Conservation (phyloP, 1,140 invertebrate species). For the Magallana angulata region DNA sequence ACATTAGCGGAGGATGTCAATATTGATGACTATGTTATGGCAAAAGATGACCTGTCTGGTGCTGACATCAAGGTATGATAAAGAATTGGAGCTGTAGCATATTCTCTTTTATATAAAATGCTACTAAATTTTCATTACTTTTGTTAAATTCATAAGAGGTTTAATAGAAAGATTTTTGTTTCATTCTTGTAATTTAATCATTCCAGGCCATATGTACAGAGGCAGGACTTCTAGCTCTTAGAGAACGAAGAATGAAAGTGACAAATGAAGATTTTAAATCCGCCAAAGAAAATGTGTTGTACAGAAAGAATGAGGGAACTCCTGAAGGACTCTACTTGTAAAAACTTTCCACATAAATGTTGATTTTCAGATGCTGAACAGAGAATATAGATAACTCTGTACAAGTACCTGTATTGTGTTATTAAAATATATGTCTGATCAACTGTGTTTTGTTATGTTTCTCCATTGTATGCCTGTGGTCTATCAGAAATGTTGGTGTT, state of each 20-base stretch:
- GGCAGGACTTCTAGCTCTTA: slow-evolving; percentile 97
- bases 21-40: slow-evolving; percentile 98
- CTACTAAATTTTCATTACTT: no score
- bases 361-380: background rate
- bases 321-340: slow-evolving; percentile 99
- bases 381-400: background rate
- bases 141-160: no score
- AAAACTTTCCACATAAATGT: background rate
- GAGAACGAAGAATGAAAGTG: slow-evolving; percentile 99
- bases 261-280: slow-evolving; percentile 99
- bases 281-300: slow-evolving; percentile 99
- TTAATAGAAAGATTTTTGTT: background rate
- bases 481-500: no score
- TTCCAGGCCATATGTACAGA: slow-evolving; percentile 99
- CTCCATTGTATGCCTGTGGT: no score
- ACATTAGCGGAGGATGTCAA: slow-evolving; percentile 98
- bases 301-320: slow-evolving; percentile 99
- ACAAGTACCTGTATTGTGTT: background rate
- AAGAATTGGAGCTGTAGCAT: no score
- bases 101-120: no score
- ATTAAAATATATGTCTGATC: background rate
- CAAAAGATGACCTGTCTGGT: slow-evolving; percentile 99
- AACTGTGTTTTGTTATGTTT: no score
- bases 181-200: slow-evolving; percentile 58
- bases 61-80: slow-evolving; percentile 88